Base-by-base conservation (phyloP, 1,140 invertebrate species). In the Leptestheria dahalacensis region DNA sequence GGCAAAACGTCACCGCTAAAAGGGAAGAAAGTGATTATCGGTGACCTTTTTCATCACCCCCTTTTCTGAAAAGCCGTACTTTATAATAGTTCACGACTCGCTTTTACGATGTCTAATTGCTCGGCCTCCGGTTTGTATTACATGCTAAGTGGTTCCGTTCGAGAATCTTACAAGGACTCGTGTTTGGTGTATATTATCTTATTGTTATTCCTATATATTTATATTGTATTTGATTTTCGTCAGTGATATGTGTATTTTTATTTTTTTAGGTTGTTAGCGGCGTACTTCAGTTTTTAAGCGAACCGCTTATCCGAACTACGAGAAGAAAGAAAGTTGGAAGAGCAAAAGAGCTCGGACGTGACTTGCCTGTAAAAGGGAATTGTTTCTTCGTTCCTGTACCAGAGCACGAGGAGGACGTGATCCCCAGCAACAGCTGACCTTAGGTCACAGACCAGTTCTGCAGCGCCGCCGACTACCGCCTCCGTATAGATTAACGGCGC, bases 341-440 rank as follows among this genome's bases (percentile, higher is more conserved):
- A 48, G 47, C n/a, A 15, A 2, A 48, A 48, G 1, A 2, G 47
- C 47, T 46, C 49, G 11, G 12, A 18, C 18, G n/a, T 24, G 23
- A 78, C 78, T 81, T 76, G 88, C 86, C 83, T 86, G 75, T 89
- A 90, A 68, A 89, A 88, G 20, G 86, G 86, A 6, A 78, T 78
- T 60, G 80, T 81, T 58, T 78, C 77, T 52, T 68, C 78, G 64
- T 87, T 84, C 69, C 87, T 88, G 73, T 86, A 89, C 87, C 87
- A 91, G 65, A 91, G 85, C 64, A 90, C 85, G 57, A 91, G 78
- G 48, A 82, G 79, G 64, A 88, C 81, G 64, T 80, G 81, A 74
- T 91, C 87, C 60, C 81, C 83, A 1, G 75, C 70, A 24, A 84
- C 73, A n/a, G 84, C 79, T 24, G 85, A 83, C 53, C 79, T 80